phyloP scores from a whole-genome alignment of 1,140 invertebrate genomes.

The Leptoteleia sp. region DNA sequence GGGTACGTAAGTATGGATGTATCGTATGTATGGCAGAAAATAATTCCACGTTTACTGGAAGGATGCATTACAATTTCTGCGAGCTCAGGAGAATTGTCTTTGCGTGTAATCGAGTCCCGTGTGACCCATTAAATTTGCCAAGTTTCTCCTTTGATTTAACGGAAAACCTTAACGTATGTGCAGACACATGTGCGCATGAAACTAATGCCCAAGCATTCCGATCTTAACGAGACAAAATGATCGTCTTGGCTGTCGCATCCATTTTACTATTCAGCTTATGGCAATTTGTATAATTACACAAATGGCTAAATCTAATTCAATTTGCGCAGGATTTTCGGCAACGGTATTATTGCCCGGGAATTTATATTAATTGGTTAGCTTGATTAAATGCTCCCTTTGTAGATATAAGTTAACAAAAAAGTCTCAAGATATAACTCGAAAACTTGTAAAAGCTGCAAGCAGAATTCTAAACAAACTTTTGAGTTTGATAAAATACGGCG shows the following conservation, averaged over 20 bases:
- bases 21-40: slow-evolving; percentile 21
- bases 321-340: neutral
- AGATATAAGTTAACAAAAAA: no score
- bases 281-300: slow-evolving; percentile 37
- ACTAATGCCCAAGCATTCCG: slow-evolving; percentile 14
- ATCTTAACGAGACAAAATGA: slow-evolving; percentile 56
- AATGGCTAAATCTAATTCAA: neutral
- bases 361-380: slow-evolving; percentile 4
- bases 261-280: slow-evolving; percentile 28
- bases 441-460: no score
- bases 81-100: slow-evolving; percentile 67
- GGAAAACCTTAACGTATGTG: slow-evolving; percentile 21
- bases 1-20: no score
- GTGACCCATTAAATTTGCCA: slow-evolving; percentile 69
- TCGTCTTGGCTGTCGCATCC: slow-evolving; percentile 33
- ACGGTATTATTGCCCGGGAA: neutral
- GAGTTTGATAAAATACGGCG: no score
- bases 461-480: no score
- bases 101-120: slow-evolving; percentile 71
- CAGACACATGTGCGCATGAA: slow-evolving; percentile 13
- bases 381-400: no score
- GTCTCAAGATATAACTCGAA: no score
- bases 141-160: slow-evolving; percentile 56
- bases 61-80: slow-evolving; percentile 41
- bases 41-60: slow-evolving; percentile 14